Evolutionary conservation across 1,140 invertebrate genomes (phyloP).

Genomic region (Eciton burchellii): DNA sequence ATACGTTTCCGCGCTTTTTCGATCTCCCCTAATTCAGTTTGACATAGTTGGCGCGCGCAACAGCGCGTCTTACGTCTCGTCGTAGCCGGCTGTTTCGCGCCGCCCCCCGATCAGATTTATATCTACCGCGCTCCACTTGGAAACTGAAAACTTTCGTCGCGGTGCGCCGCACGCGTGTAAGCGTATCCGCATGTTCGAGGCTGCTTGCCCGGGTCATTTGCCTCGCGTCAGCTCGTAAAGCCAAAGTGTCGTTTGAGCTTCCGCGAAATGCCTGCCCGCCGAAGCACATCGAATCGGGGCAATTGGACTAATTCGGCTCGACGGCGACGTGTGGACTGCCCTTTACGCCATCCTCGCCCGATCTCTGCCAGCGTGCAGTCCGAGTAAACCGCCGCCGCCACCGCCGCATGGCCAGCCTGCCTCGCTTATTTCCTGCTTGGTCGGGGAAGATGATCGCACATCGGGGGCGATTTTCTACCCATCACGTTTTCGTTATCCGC

Average conservation of each 20-base stretch:
- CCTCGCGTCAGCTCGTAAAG: conserved; percentile 22
- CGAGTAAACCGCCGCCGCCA: conserved; percentile 15
- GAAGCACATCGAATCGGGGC: conserved; percentile 5
- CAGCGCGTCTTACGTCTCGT: not conserved
- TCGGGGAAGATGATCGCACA: conserved; percentile 3
- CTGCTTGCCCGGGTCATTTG: conserved; percentile 27
- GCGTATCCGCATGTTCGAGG: not conserved
- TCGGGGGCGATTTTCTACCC: not conserved
- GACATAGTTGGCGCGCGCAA: not conserved
- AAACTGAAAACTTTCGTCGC: conserved; percentile 39
- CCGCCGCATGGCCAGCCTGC: not conserved
- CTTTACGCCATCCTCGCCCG: not conserved
- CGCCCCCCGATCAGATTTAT: conserved; percentile 47
- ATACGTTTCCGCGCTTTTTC: conserved; percentile 11
- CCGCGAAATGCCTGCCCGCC: not conserved
- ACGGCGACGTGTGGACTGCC: not conserved
- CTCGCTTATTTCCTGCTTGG: conserved; percentile 17
- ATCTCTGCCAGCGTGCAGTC: not conserved
- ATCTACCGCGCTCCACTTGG: conserved; percentile 9
- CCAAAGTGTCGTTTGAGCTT: not conserved
- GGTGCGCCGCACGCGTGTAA: not conserved
- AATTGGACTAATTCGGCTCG: conserved; percentile 34
- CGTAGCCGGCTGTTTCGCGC: not conserved
- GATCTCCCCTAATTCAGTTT: conserved; percentile 16
- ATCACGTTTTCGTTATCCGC: conserved; percentile 26